Base-by-base conservation (phyloP, 2,113 vertebrate genomes). In the Calidris pygmaea region DNA sequence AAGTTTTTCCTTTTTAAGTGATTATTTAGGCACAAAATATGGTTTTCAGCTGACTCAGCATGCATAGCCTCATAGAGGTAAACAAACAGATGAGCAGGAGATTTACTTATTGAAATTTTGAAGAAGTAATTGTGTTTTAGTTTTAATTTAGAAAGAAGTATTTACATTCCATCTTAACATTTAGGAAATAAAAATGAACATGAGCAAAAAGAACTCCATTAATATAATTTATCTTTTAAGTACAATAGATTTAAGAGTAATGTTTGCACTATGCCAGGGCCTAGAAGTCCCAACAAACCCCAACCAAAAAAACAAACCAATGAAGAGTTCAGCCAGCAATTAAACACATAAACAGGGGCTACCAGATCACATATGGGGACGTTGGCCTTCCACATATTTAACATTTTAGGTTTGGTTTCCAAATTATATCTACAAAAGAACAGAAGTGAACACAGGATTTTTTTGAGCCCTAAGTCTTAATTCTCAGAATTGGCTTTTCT, bases 401-500 rank as follows among this genome's bases (percentile, higher is more conserved):
- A 72, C 66, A 55, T 52, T 50, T 67, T 35, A 22, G 14, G 12
- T 72, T 82, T 75, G 12, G 4, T 37, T 95, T 89, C 32, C 76
- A 65, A 85, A 82, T 83, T 43, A 39, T 4, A 68, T 48, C 48
- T 76, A 32, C 13, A 58, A 50, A 91, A 55, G 24, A 15, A 66
- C 29, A 29, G 70, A 95, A 59, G 17, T 12, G 32, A 93, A 53
- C 0, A 0, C 1, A 29, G 43, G 30, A 67, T 39, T 39, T 50
- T 65, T 76, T 56, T 66, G 20, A 50, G 23, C 37, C 32, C 34
- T 14, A 76, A 53, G n/a, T 79, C 84, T 79, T 93, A 81, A 91
- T 91, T n/a, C 55, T 85, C 41, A 72, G 63, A 87, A 84, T 86
- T 85, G 32, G 55, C 59, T 86, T 97, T 93, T 93, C 63, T 62